A percentile compares a stretch with the other conserved stretches of the same genome.
These are phyloP conservation scores for Propithecus coquereli DNA, from an alignment of 2,113 vertebrate species.

Conservation along the genomic window DNA sequence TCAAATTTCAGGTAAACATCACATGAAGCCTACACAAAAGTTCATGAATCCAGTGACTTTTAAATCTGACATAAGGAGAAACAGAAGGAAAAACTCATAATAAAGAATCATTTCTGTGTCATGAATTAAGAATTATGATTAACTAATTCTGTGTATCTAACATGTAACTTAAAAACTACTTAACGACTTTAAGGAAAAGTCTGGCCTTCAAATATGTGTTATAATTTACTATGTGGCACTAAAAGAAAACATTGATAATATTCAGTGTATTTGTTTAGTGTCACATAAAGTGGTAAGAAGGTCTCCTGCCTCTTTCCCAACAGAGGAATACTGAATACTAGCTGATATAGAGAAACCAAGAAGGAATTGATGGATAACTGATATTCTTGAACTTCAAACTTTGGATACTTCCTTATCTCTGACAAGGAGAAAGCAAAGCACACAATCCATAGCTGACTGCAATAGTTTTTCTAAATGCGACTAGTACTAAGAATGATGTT, in stretches of 20 bases:
- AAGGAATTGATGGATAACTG: not conserved
- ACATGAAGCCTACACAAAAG: not conserved
- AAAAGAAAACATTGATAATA: not conserved
- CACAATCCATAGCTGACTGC: not conserved
- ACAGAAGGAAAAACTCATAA: not conserved
- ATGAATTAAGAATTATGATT: not conserved
- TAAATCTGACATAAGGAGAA: not conserved
- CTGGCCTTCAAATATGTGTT: not conserved
- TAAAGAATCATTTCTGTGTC: not conserved
- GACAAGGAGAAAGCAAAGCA: slow-evolving; percentile 12
- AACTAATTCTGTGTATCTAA: not conserved
- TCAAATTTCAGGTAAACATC: not conserved
- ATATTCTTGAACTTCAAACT: not conserved
- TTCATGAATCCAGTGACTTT: not conserved
- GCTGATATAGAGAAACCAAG: not conserved
- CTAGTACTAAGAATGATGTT: slow-evolving; percentile 4
- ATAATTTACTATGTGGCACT: not conserved
- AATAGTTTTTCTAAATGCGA: slow-evolving; percentile 4
- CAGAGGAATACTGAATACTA: not conserved
- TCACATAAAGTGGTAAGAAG: not conserved
- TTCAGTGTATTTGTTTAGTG: not conserved
- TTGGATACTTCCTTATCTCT: not conserved
- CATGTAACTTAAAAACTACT: not conserved
- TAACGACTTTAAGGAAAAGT: not conserved
- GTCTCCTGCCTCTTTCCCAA: not conserved